Conservation (phyloP, 2,797 vertebrate species). For the Coreius guichenoti region DNA sequence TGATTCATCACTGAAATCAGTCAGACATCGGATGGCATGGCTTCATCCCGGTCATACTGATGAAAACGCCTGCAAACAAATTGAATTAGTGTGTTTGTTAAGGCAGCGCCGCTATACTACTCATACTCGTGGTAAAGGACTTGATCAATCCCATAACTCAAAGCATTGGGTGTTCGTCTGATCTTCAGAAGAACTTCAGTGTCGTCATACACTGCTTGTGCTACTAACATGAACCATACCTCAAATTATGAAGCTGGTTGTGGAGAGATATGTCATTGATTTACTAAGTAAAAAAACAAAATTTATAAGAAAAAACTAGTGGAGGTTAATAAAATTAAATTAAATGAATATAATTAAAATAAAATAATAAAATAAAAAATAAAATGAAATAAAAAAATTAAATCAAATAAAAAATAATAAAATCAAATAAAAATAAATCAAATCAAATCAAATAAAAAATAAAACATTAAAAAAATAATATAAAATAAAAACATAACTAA, state of each 20-base stretch:
- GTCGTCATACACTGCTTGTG: background rate
- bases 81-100: slow-evolving; percentile 5
- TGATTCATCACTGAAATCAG: slow-evolving; percentile 3
- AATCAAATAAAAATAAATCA: background rate
- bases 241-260: background rate
- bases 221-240: background rate
- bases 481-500: background rate
- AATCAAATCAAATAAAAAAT: background rate
- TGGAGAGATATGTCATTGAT: background rate
- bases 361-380: background rate
- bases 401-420: background rate
- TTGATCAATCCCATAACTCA: background rate
- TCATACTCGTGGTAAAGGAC: no score
- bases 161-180: background rate
- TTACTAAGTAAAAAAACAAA: background rate
- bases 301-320: background rate
- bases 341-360: background rate
- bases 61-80: background rate
- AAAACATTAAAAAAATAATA: no score
- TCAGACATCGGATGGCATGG: background rate
- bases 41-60: background rate
- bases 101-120: background rate
- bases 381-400: background rate
- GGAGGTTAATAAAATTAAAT: background rate
- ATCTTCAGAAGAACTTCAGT: background rate